A percentile compares a stretch with the other conserved stretches of the same genome.
These are phyloP conservation scores for Emydocephalus ijimae DNA, from an alignment of 2,113 vertebrate species.

Conservation along the genomic window DNA sequence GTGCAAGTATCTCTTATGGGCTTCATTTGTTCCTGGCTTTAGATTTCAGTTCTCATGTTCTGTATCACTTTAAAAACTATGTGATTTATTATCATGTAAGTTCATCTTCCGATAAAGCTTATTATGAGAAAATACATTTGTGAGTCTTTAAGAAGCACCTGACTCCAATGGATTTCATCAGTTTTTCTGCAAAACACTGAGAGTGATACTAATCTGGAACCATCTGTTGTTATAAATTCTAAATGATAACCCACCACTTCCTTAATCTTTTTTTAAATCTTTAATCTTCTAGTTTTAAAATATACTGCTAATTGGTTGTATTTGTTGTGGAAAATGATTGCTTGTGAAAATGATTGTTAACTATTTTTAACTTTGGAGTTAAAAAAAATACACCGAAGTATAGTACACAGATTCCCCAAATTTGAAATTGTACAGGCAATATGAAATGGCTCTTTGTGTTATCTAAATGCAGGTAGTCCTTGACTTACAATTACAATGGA, in stretches of 20 bases:
- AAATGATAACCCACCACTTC: neutral
- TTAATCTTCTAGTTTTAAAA: neutral
- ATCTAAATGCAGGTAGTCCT: neutral
- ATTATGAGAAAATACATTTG: neutral
- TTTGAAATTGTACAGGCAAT: neutral
- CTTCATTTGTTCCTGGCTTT: neutral
- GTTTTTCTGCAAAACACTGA: neutral
- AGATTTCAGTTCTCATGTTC: neutral
- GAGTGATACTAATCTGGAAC: neutral
- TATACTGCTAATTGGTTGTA: neutral
- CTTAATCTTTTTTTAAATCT: neutral
- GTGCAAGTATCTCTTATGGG: neutral
- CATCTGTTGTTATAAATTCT: neutral
- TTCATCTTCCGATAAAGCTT: neutral
- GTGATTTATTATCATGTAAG: neutral
- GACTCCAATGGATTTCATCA: neutral
- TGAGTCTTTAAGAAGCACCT: neutral
- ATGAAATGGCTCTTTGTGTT: neutral
- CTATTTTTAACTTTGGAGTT: neutral
- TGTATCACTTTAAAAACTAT: neutral
- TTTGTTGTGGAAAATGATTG: neutral
- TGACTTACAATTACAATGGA: neutral
- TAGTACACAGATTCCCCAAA: neutral
- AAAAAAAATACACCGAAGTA: neutral
- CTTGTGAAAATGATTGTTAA: neutral